phyloP scores from a whole-genome alignment of 2,888 invertebrate species.

The Meteorus colon region DNA sequence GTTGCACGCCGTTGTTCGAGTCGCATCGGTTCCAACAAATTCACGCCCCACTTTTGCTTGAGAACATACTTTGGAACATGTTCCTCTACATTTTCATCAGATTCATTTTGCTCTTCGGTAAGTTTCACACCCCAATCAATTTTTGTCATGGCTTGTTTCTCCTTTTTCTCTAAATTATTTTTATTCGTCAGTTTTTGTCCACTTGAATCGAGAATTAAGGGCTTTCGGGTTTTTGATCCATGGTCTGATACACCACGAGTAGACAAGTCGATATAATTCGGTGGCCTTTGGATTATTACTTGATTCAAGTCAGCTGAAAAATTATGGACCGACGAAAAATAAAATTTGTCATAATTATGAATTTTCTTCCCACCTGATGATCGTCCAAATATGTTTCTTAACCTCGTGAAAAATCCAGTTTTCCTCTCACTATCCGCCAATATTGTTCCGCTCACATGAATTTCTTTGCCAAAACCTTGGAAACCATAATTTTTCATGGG shows the following conservation, averaged over 20 bases:
- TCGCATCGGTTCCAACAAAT: constrained; percentile 28
- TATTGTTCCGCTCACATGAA: constrained; percentile 27
- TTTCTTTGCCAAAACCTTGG: not conserved
- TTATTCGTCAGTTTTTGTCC: constrained; percentile 46
- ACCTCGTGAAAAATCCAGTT: constrained; percentile 55
- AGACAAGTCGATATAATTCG: constrained; percentile 20
- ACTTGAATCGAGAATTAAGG: not conserved
- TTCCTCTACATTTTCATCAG: constrained; percentile 40
- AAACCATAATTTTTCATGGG: not conserved
- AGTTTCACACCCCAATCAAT: constrained; percentile 60
- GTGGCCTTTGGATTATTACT: not conserved
- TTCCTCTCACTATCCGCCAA: constrained; percentile 44
- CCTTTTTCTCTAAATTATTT: constrained; percentile 57
- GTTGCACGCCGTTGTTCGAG: not conserved
- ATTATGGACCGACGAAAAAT: not conserved
- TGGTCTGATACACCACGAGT: constrained; percentile 43
- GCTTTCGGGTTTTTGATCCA: not conserved
- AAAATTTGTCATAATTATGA: constrained; percentile 38
- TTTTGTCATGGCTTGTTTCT: constrained; percentile 23
- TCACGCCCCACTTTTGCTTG: constrained; percentile 54
- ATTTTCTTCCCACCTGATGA: constrained; percentile 50
- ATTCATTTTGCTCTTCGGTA: constrained; percentile 42
- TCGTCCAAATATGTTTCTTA: constrained; percentile 57
- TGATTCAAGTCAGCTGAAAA: not conserved
- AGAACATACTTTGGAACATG: constrained; percentile 48